These are phyloP conservation scores for Venusia cambrica DNA, from an alignment of 2,888 invertebrate genomes.

Conservation along the genomic window DNA sequence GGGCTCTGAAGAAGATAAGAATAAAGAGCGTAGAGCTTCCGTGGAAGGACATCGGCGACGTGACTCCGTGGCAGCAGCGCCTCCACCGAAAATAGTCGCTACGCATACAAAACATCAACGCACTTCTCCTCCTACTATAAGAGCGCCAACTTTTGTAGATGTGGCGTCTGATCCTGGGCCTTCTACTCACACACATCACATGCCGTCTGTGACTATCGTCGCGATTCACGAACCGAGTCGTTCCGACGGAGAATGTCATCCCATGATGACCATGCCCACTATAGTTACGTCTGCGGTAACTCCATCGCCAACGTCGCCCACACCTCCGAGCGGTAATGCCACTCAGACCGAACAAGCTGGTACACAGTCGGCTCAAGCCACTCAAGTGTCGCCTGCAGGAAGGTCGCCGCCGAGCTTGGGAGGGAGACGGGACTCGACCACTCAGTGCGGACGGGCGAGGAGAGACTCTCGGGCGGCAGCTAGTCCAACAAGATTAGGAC, in stretches of 20 bases:
- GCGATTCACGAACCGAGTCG: conserved; percentile 73
- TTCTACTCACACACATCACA: conserved; percentile 58
- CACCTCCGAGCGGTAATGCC: conserved; percentile 56
- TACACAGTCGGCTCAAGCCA: conserved; percentile 46
- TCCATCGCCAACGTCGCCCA: conserved; percentile 90
- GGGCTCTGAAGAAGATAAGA: conserved; percentile 82
- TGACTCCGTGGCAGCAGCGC: conserved; percentile 82
- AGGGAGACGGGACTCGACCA: conserved; percentile 90
- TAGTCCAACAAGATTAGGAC: conserved; percentile 85
- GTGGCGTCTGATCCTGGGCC: conserved; percentile 85
- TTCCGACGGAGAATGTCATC: conserved; percentile 83
- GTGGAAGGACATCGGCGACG: conserved; percentile 86
- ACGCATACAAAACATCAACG: conserved; percentile 79
- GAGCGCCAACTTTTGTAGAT: conserved; percentile 77
- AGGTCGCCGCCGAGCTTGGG: conserved; percentile 72
- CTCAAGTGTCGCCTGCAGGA: conserved; percentile 57
- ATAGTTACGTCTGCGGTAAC: conserved; percentile 92
- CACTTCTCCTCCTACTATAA: conserved; percentile 64
- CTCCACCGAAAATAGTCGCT: conserved; percentile 83
- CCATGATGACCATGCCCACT: conserved; percentile 84
- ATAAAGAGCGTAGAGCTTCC: conserved; percentile 82
- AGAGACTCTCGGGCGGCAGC: conserved; percentile 84
- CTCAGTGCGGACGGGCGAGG: conserved; percentile 87
- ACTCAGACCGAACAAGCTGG: conserved; percentile 51
- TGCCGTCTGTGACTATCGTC: conserved; percentile 72